phyloP scores from a whole-genome alignment of 2,888 invertebrate genomes.

The Unio delphinus region DNA sequence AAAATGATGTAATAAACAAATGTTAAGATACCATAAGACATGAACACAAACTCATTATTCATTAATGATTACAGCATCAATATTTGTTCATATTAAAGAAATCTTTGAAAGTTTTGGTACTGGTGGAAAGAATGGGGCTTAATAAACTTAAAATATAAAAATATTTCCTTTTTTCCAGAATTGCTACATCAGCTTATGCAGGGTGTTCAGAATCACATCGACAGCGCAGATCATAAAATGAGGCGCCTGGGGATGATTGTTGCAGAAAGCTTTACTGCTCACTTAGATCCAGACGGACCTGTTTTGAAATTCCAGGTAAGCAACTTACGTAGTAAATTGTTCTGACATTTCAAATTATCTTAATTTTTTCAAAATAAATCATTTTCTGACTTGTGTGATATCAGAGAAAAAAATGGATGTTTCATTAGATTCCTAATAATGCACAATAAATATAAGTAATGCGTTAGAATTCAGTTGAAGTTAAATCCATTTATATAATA shows the following conservation, averaged over 20 bases:
- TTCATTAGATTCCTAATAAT: no score
- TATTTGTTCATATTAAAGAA: not conserved
- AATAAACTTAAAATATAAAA: not conserved
- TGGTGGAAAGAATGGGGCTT: not conserved
- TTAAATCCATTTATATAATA: no score
- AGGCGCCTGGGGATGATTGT: conserved; percentile 63
- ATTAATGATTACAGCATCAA: not conserved
- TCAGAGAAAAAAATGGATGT: no score
- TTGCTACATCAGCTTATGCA: conserved; percentile 53
- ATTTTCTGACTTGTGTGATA: not conserved
- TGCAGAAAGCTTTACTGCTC: conserved; percentile 53
- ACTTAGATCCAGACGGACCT: conserved; percentile 53
- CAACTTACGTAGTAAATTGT: not conserved
- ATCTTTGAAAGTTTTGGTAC: not conserved
- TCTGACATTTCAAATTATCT: not conserved
- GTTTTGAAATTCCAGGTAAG: conserved; percentile 63
- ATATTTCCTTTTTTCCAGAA: conserved; percentile 32
- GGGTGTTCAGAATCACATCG: conserved; percentile 63
- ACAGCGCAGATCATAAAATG: conserved; percentile 48
- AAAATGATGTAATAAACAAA: no score
- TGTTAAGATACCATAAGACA: no score
- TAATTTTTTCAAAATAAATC: not conserved
- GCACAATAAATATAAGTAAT: no score
- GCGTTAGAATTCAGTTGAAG: no score
- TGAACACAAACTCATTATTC: no score